Evolutionary conservation across 2,888 invertebrate genomes (phyloP), one percentile per base, ranked within the genome.

Genomic region (Antheraea yamamai): DNA sequence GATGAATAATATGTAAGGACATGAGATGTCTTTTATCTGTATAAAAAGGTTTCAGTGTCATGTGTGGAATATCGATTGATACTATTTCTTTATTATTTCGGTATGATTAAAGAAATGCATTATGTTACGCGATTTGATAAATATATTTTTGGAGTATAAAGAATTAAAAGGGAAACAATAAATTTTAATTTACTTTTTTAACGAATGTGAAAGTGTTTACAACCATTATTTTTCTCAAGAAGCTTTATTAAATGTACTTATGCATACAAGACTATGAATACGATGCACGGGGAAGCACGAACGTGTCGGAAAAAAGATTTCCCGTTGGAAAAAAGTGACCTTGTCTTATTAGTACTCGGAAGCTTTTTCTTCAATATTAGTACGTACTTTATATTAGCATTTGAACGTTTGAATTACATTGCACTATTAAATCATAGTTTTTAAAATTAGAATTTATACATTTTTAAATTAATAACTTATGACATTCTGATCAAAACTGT

Each of bases 291-390:
- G 78, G 79, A 77, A 79, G 78, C 73, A 76, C 77, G 78, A 72
- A 76, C 77, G 55, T 58, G 71, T 14, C 26, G 72, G 80, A 75
- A 84, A 82, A 66, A 20, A 84, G 80, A 84, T 81, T 83, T 83
- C 82, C 81, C 82, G 79, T 70, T 77, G 83, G 84, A 76, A 80
- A 81, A 84, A 83, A 80, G 81, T 84, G 82, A 78, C 78, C 77
- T 76, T 73, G 76, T 76, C 76, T 81, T 61, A 52, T 75, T 12
- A 47, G 47, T 47, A 47, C 47, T 47, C 12, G 47, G 47, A 75
- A 72, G 47, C 30, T 51, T 51, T 61, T 20, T 47, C 10, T 39
- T 39, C 61, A 35, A 26, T 23, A 39, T 35, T 35, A 35, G 23
- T 39, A 58, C 26, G 30, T n/a, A 26, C 18, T 3, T 23, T 61